phyloP scores from a whole-genome alignment of 2,113 vertebrate genomes.

The Vidua chalybeata region DNA sequence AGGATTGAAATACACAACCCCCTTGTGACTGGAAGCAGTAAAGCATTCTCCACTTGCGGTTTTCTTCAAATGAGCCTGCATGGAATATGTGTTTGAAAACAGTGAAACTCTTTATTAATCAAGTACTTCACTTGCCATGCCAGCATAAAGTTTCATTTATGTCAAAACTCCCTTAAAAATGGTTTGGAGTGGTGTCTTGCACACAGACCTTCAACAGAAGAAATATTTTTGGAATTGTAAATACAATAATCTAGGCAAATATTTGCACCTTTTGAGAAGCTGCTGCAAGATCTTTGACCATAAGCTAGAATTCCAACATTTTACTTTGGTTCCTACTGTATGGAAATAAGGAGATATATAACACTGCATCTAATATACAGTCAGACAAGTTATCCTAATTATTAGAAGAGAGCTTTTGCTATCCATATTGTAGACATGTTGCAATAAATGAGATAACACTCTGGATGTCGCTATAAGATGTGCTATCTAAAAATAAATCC shows the following conservation, averaged over 20 bases:
- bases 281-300: conserved; percentile 60
- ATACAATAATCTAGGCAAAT: conserved; percentile 83
- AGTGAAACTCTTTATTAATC: conserved; percentile 94
- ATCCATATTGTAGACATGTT: not conserved
- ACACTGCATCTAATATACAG: not conserved
- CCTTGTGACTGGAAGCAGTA: conserved; percentile 95
- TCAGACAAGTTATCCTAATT: not conserved
- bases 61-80: conserved; percentile 92
- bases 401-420: not conserved
- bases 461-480: not conserved
- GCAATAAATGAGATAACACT: not conserved
- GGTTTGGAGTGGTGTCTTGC: conserved; percentile 81
- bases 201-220: conserved; percentile 80
- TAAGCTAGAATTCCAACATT: conserved; percentile 50
- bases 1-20: conserved; percentile 91
- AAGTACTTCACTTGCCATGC: conserved; percentile 83
- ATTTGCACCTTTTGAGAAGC: conserved; percentile 73
- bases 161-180: conserved; percentile 82
- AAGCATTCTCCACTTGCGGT: conserved; percentile 94
- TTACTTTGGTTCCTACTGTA: conserved; percentile 35
- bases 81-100: conserved; percentile 94
- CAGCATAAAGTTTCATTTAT: conserved; percentile 88
- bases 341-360: not conserved
- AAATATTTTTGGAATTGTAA: conserved; percentile 90
- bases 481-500: not conserved